Evolutionary conservation across 2,888 invertebrate genomes (phyloP).

Genomic region (Tenthredo distinguenda): DNA sequence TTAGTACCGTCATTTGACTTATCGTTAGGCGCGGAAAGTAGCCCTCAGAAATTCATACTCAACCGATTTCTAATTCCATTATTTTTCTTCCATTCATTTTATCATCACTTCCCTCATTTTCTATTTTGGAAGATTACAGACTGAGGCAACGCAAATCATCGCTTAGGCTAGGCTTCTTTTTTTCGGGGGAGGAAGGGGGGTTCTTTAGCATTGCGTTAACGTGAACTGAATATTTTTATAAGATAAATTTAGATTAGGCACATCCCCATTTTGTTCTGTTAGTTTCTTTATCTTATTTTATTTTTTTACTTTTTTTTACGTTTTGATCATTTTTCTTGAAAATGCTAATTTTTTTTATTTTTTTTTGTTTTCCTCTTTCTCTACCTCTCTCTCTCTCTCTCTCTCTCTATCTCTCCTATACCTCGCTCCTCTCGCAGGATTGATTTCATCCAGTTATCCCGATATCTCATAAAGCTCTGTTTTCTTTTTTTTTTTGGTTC

Average conservation of each 20-base stretch:
- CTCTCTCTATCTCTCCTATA: not conserved
- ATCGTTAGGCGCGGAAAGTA: not conserved
- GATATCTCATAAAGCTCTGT: not conserved
- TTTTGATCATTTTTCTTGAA: constrained; percentile 39
- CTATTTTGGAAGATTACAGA: constrained; percentile 7
- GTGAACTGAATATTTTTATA: not conserved
- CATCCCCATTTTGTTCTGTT: constrained; percentile 40
- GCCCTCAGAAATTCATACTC: not conserved
- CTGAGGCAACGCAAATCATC: not conserved
- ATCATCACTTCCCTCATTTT: not conserved
- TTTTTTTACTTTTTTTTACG: not conserved
- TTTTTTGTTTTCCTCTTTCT: constrained; percentile 23
- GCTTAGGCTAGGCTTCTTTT: not conserved
- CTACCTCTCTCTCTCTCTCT: no score
- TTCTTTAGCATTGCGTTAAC: constrained; percentile 24
- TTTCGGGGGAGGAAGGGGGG: not conserved
- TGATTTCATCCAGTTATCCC: constrained; percentile 42
- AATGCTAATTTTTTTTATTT: constrained; percentile 29
- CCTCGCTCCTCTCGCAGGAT: constrained; percentile 1
- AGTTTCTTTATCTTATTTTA: not conserved
- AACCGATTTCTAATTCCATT: not conserved
- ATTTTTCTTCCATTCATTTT: not conserved
- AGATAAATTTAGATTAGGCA: constrained; percentile 41
- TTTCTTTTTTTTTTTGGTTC: constrained; percentile 40
- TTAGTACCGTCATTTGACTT: not conserved